These are phyloP conservation scores for Rhinolophus ferrumequinum DNA, from an alignment of 2,113 vertebrate genomes.

Conservation along the genomic window DNA sequence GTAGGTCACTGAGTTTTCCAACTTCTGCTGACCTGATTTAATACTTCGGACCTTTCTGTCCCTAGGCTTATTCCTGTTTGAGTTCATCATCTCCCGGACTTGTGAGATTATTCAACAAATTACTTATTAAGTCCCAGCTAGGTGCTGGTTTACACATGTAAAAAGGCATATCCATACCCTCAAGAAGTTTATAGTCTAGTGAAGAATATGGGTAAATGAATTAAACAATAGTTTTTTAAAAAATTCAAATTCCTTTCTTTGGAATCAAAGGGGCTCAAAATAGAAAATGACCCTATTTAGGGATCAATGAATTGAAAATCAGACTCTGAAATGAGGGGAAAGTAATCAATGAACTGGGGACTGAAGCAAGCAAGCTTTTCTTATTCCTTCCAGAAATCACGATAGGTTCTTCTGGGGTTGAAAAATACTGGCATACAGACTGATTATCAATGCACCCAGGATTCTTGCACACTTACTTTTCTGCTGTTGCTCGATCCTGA, in stretches of 20 bases:
- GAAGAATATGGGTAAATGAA: not conserved
- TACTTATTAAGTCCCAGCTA: not conserved
- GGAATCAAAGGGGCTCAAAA: slow-evolving; percentile 45
- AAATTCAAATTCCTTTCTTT: not conserved
- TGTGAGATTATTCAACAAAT: slow-evolving; percentile 23
- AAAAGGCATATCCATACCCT: not conserved
- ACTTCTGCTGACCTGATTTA: not conserved
- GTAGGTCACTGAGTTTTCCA: slow-evolving; percentile 14
- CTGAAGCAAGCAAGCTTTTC: not conserved
- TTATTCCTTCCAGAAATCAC: slow-evolving; percentile 4
- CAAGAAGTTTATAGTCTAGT: not conserved
- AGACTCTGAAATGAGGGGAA: not conserved
- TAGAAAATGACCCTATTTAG: not conserved
- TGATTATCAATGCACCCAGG: not conserved
- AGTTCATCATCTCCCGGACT: not conserved
- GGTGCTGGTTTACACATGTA: not conserved
- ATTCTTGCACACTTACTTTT: slow-evolving; percentile 77
- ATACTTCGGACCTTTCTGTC: not conserved
- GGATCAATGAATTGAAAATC: slow-evolving; percentile 12
- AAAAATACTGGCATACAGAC: not conserved
- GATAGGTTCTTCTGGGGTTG: not conserved
- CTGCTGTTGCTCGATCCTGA: slow-evolving; percentile 81
- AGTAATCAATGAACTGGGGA: not conserved
- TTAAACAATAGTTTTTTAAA: not conserved
- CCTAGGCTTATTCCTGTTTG: not conserved